Evolutionary conservation across 2,113 vertebrate species (phyloP), one percentile per base, ranked within the genome.

Genomic region (Burhinus bistriatus): DNA sequence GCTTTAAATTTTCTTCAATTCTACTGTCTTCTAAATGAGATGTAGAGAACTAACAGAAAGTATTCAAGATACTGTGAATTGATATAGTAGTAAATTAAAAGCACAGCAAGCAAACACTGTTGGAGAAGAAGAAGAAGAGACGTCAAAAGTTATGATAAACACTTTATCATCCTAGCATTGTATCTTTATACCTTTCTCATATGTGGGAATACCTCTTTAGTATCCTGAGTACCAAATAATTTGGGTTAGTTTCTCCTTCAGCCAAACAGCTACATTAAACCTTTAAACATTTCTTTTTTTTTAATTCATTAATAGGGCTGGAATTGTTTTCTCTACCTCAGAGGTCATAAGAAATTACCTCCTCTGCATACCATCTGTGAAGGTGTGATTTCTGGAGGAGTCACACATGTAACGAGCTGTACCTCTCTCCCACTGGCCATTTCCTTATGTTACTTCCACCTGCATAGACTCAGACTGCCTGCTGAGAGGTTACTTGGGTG

Each of bases 321-420:
- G 44, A 87, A 80, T 73, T 49, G 8, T 90, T 92, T 90, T 86
- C 14, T 77, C 9, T 83, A 6, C 30, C 20, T 91, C 49, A 52
- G 40, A 80, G 7, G 26, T 57, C 15, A 36, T n/a, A 52, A 44
- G 49, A 52, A 76, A 70, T 71, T 9, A 11, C 3, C 36, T 86
- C 19, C 29, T 58, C 29, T 83, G 52, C 44, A 14, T 80, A 34
- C 66, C 23, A 18, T 54, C 62, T 76, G 70, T 64, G 75, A 40
- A 90, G n/a, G 47, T 76, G 38, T 83, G 76, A 89, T 65, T 77
- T 80, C 87, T 91, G 83, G 34, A 73, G 68, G 5, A 40, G 58
- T 40, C 44, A 52, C 59, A 65, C 3, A 0, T 11, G 27, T 29
- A 54, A 44, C 0, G 4, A 52, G 9, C 68, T 86, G 40, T 44